Percentiles rank a stretch among this genome's conserved stretches.
phyloP scores from a whole-genome alignment of 1,140 invertebrate genomes.

The Cherax destructor region DNA sequence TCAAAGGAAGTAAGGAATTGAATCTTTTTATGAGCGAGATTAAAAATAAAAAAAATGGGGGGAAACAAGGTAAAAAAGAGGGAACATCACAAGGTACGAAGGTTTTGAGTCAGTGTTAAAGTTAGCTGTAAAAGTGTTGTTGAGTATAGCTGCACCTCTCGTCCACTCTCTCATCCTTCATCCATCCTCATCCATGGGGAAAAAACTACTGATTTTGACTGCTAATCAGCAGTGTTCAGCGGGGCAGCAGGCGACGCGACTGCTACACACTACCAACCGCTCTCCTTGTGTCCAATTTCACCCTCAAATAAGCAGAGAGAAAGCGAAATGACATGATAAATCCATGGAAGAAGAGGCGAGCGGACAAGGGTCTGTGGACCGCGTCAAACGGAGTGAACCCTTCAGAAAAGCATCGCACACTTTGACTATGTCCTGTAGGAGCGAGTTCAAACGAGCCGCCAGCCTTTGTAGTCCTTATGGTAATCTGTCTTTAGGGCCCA shows the following conservation, averaged over 20 bases:
- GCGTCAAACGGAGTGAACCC: conserved; percentile 59
- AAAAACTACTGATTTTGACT: conserved; percentile 14
- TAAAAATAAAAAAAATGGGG: not conserved
- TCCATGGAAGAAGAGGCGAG: conserved; percentile 8
- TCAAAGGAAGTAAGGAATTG: conserved; percentile 16
- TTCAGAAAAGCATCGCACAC: conserved; percentile 61
- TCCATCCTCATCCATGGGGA: not conserved
- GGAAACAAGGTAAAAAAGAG: too few relatives aligned
- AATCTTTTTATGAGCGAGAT: not conserved
- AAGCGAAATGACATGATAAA: conserved; percentile 62
- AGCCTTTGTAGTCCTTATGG: conserved; percentile 66
- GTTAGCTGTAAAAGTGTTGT: not conserved
- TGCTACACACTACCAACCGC: not conserved
- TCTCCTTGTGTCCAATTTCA: conserved; percentile 55
- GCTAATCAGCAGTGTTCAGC: not conserved
- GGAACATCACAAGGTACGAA: not conserved
- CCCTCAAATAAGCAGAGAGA: conserved; percentile 56
- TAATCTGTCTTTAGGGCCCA: conserved; percentile 64
- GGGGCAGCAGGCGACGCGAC: not conserved
- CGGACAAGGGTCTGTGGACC: conserved; percentile 23
- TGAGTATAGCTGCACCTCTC: not conserved
- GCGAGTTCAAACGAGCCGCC: conserved; percentile 61
- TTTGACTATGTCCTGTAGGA: conserved; percentile 64
- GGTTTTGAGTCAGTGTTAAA: conserved; percentile 1
- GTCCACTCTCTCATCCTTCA: not conserved